Evolutionary conservation across 2,113 vertebrate genomes (phyloP).

Genomic region (Ctenomys sociabilis): DNA sequence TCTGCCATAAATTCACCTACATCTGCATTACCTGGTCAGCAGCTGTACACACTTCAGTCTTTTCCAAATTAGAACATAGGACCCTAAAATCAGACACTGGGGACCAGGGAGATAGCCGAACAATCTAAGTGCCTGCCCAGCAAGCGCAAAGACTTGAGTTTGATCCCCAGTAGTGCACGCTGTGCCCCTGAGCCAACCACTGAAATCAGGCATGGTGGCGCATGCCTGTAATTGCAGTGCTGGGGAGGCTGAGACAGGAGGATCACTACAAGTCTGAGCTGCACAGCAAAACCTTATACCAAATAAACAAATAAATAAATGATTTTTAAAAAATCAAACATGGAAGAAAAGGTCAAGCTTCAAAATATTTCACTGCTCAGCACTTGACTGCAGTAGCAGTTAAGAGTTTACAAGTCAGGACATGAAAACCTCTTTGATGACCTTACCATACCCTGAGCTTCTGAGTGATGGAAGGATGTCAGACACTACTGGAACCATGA

Average conservation of each 20-base stretch:
- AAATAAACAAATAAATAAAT: too few relatives aligned
- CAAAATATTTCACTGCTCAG: neutral
- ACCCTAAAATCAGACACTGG: neutral
- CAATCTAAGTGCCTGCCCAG: too few relatives aligned
- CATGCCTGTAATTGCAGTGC: too few relatives aligned
- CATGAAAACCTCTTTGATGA: neutral
- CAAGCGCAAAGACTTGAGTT: too few relatives aligned
- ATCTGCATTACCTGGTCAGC: neutral
- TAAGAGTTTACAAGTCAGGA: neutral
- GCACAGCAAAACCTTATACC: too few relatives aligned
- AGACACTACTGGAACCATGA: neutral
- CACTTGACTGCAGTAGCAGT: neutral
- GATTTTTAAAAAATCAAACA: neutral
- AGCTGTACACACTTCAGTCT: neutral
- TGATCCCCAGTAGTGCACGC: too few relatives aligned
- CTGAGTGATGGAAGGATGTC: neutral
- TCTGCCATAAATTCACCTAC: neutral
- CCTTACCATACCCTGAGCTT: neutral
- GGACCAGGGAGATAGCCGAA: neutral
- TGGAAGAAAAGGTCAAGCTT: neutral
- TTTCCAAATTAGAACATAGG: neutral
- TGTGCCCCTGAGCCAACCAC: too few relatives aligned
- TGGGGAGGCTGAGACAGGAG: too few relatives aligned
- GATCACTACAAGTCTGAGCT: too few relatives aligned
- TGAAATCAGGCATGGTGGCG: too few relatives aligned